Evolutionary conservation across 1,140 invertebrate genomes (phyloP), one percentile per base, ranked within the genome.

Genomic region (Pseudobourletiella spinata): DNA sequence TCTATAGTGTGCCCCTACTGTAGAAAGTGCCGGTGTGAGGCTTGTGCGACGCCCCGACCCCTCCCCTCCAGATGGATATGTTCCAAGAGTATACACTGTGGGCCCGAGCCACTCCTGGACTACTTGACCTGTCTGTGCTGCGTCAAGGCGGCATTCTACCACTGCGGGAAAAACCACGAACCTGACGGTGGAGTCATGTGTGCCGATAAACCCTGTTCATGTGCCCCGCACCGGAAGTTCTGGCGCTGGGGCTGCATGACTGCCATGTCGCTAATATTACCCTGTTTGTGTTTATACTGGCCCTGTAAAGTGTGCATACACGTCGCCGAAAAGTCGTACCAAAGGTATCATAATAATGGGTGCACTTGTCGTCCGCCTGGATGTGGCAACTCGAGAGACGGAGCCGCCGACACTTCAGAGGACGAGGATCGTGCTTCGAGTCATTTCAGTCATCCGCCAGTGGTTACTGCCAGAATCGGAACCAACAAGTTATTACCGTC

Each of bases 221-320:
- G 88, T 76, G 82, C 81, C 29, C 84, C 87, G 0, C 81, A 84
- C 60, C 76, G 82, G 24, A 79, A 83, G 66, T 78, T 79, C 18
- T 81, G 85, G 64, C 80, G 91, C 54, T 93, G 91, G 90, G 84
- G 85, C 60, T 92, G 89, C 75, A 81, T 95, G 70, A 84, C 82
- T 22, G 82, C 86, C 22, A 79, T 93, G 66, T 81, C 89, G 32
- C 75, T 89, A 66, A 79, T 85, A 66, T 80, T 95, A 75, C 92
- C 92, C 63, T 95, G 91, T 76, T 79, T 95, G 61, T 85, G 87
- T 75, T 87, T 88, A 73, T 95, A 95, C 77, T 94, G 89, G 88
- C 92, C 92, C 57, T 81, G 92, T 73, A 82, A 85, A 71, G 88
- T 85, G 26, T 86, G 84, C 74, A 83, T 91, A 65, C 82, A 83